These are phyloP conservation scores for Caenorhabditis imperialis DNA, from an alignment of 2,888 invertebrate species.

Conservation along the genomic window DNA sequence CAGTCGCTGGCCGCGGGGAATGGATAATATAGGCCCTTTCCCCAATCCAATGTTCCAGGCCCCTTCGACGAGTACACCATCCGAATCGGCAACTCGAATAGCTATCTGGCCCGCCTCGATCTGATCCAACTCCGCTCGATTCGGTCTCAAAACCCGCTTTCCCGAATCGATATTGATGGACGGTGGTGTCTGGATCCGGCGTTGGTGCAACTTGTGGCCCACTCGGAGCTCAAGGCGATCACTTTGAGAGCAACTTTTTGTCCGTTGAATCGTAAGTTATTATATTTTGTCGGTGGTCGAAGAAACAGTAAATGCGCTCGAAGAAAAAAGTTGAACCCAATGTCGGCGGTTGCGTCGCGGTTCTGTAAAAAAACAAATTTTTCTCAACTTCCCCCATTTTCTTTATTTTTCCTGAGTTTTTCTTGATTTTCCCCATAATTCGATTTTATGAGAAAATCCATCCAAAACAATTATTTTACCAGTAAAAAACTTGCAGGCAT, in stretches of 20 bases:
- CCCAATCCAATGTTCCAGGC: conserved; percentile 17
- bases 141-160: conserved; percentile 3
- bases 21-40: too few relatives aligned
- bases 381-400: too few relatives aligned
- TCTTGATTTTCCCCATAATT: too few relatives aligned
- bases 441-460: conserved; percentile 13
- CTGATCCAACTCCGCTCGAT: conserved; percentile 15
- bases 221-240: conserved; percentile 1
- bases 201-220: neutral
- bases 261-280: too few relatives aligned
- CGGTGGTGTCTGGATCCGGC: neutral
- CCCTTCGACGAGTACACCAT: conserved; percentile 1
- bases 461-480: neutral
- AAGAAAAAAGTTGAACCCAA: too few relatives aligned
- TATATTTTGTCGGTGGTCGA: too few relatives aligned
- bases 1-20: too few relatives aligned
- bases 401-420: too few relatives aligned
- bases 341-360: too few relatives aligned
- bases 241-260: neutral
- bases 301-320: too few relatives aligned
- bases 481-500: conserved; percentile 9
- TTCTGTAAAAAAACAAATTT: too few relatives aligned
- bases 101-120: conserved; percentile 20
- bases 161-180: neutral
- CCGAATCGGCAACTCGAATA: neutral